Evolutionary conservation across 1,140 invertebrate species (phyloP).

Genomic region (Saccostrea cuccullata): DNA sequence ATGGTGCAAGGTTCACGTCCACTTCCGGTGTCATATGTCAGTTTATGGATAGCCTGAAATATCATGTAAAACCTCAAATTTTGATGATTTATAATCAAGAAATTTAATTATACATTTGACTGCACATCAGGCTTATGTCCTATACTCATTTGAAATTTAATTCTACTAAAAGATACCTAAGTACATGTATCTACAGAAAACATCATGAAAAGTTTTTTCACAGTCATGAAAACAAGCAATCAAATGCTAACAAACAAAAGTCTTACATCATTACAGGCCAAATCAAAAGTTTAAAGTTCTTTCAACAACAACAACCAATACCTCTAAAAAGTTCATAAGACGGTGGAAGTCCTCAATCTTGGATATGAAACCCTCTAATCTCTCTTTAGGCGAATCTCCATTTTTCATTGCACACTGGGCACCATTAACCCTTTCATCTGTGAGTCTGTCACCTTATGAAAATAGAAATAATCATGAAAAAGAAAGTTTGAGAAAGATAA

Average conservation of each 20-base stretch:
- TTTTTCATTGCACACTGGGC: slow-evolving; percentile 53
- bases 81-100: background rate
- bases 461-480: background rate
- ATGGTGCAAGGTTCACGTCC: slow-evolving; percentile 33
- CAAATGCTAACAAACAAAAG: background rate
- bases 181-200: background rate
- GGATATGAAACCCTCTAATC: slow-evolving; percentile 53
- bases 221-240: background rate
- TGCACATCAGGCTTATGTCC: background rate
- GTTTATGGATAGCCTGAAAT: slow-evolving; percentile 12
- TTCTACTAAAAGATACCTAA: background rate
- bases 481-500: background rate
- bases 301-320: background rate
- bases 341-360: slow-evolving; percentile 56
- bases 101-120: background rate
- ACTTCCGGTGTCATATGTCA: background rate
- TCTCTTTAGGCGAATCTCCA: slow-evolving; percentile 8
- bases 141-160: background rate
- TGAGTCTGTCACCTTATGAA: slow-evolving; percentile 49
- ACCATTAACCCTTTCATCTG: slow-evolving; percentile 51
- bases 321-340: slow-evolving; percentile 44
- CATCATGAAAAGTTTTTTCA: background rate
- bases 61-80: background rate
- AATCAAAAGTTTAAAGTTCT: background rate
- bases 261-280: background rate